These are phyloP conservation scores for Idaea biselata DNA, from an alignment of 2,888 invertebrate species.

Conservation along the genomic window DNA sequence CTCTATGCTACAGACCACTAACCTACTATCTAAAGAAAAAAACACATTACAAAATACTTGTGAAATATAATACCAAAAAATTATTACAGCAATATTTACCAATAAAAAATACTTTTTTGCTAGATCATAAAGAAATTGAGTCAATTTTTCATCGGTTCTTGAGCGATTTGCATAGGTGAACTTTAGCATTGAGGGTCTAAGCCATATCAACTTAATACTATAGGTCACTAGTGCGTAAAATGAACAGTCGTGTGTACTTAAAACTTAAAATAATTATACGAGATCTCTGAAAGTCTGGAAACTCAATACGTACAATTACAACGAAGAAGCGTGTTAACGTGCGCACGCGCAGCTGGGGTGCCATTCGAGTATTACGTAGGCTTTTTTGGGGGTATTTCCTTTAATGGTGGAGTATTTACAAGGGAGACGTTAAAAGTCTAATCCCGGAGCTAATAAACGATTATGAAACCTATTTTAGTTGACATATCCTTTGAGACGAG, in stretches of 20 bases:
- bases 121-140: neutral
- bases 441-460: too few species aligned
- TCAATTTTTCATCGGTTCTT: neutral
- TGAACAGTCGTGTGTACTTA: slow-evolving; percentile 74
- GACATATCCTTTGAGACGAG: too few species aligned
- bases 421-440: too few species aligned
- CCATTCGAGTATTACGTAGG: too few species aligned
- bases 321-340: slow-evolving; percentile 52
- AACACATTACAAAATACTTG: too few species aligned
- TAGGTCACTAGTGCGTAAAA: slow-evolving; percentile 66
- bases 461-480: too few species aligned
- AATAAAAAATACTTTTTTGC: too few species aligned
- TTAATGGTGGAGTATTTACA: too few species aligned
- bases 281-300: slow-evolving; percentile 81
- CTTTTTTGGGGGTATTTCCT: too few species aligned
- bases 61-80: too few species aligned
- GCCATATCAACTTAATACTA: slow-evolving; percentile 44
- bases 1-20: neutral
- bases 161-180: neutral
- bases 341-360: slow-evolving; percentile 12
- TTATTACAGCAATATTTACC: too few species aligned
- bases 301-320: slow-evolving; percentile 72
- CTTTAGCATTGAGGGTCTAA: neutral
- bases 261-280: slow-evolving; percentile 70
- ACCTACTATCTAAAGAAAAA: neutral